These are phyloP conservation scores for Glyphotaelius pellucidus DNA, from an alignment of 2,888 invertebrate genomes.

Conservation along the genomic window DNA sequence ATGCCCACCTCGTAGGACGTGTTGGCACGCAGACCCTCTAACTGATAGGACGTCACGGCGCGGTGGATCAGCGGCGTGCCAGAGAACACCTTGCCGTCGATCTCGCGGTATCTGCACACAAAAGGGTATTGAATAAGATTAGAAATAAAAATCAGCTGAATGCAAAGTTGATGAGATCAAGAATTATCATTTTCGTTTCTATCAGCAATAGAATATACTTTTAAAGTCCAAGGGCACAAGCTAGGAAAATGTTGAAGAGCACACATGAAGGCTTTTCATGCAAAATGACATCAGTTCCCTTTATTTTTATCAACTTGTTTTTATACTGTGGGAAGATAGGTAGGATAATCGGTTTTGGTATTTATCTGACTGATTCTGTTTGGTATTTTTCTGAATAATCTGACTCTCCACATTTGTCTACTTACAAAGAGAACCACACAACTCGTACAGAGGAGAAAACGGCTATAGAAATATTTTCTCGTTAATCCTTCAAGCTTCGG, in stretches of 20 bases:
- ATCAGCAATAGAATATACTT: not conserved
- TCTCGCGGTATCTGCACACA: conserved; percentile 83
- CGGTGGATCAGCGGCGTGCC: conserved; percentile 91
- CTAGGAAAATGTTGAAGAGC: not conserved
- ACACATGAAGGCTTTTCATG: not conserved
- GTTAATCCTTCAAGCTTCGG: too few species aligned
- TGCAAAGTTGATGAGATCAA: too few species aligned
- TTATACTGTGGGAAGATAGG: too few species aligned
- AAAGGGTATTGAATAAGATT: too few species aligned
- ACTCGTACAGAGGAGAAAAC: not conserved
- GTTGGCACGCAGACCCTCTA: conserved; percentile 87
- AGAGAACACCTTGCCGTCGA: conserved; percentile 88
- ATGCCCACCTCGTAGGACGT: conserved; percentile 90
- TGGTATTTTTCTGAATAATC: too few species aligned
- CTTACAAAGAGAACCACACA: not conserved
- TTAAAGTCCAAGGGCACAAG: not conserved
- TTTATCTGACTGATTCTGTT: not conserved
- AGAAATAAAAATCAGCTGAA: not conserved
- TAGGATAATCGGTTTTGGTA: not conserved
- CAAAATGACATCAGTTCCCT: not conserved
- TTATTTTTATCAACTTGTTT: not conserved
- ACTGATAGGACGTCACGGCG: conserved; percentile 86
- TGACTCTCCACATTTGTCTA: not conserved
- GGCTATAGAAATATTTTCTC: too few species aligned
- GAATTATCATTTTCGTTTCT: not conserved